A percentile compares a stretch with the other conserved stretches of the same genome.
phyloP scores from a whole-genome alignment of 2,888 invertebrate species.

The Lottia gigantea region DNA sequence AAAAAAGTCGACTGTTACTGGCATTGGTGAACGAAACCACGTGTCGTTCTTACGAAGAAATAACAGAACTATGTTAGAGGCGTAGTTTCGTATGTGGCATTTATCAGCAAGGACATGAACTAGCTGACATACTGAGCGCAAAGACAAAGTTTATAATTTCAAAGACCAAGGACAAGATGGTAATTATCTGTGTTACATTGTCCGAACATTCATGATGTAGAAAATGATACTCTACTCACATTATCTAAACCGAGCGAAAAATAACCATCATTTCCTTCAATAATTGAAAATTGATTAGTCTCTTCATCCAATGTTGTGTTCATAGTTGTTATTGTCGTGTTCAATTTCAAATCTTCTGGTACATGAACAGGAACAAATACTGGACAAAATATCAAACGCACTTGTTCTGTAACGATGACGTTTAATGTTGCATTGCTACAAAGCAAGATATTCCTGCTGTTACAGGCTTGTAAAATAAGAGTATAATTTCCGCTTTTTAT shows the following conservation, averaged over 20 bases:
- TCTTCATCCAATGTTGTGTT: neutral
- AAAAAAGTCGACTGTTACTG: too few species aligned
- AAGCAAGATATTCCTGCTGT: constrained; percentile 12
- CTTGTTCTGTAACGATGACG: constrained; percentile 22
- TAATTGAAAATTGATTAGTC: neutral
- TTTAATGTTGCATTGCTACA: constrained; percentile 30
- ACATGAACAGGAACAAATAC: constrained; percentile 24
- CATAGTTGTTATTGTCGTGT: neutral
- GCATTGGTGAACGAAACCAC: too few species aligned
- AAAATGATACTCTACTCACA: neutral
- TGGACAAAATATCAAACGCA: constrained; percentile 31
- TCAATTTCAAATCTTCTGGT: constrained; percentile 19
- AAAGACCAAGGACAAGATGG: too few species aligned
- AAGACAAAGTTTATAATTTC: too few species aligned
- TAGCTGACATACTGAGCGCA: too few species aligned
- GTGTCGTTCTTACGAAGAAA: too few species aligned
- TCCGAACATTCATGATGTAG: too few species aligned
- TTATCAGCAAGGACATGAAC: too few species aligned
- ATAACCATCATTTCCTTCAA: neutral
- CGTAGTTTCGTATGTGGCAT: too few species aligned
- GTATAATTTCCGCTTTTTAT: constrained; percentile 8
- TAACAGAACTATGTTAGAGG: too few species aligned
- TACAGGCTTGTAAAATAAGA: constrained; percentile 28
- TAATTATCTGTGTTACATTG: too few species aligned
- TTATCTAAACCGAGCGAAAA: neutral